Evolutionary conservation across 2,888 invertebrate species (phyloP), one percentile per base, ranked within the genome.

Genomic region (Ophion ellenae): DNA sequence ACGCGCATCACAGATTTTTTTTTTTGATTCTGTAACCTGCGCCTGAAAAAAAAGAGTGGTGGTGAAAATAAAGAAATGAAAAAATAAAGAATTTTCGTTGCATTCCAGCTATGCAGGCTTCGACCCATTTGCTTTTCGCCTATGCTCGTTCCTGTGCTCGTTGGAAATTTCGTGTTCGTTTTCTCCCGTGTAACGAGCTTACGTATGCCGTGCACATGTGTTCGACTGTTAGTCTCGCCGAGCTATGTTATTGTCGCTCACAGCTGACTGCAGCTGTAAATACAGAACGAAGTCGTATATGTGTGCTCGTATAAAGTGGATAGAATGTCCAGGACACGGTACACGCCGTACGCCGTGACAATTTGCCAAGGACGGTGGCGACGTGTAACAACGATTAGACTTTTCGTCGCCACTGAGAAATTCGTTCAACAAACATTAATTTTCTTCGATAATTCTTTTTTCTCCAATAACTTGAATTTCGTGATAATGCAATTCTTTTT

Each of bases 181-280:
- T 63, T 32, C 24, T 45, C 36, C 71, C 61, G n/a, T 63, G 77
- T 81, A 84, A 81, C 84, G 84, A 84, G 84, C 84, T 77, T 78
- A 84, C 61, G 81, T 84, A 84, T 81, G 73, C 77, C 24, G 76
- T 76, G 81, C 81, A 74, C 81, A 84, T 73, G 64, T 78, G 77
- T 77, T 57, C 70, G 70, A 67, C 64, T 80, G 75, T 84, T 71
- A 73, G 84, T 84, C 66, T 53, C 67, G 20, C 45, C 24, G 67
- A 53, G 57, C 24, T 77, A 32, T 53, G 47, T 81, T 77, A 69
- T 81, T 71, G 66, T 74, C 75, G 64, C 69, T 74, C 47, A 20
- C 17, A 24, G 36, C 66, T 75, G n/a, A 20, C 59, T 24, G 40
- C 61, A 69, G 32, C 81, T 81, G 81, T 63, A 63, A 24, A 57